A percentile compares a stretch with the other conserved stretches of the same genome.
These are phyloP conservation scores for Camponotus vicinus DNA, from an alignment of 1,140 invertebrate species.

Conservation along the genomic window DNA sequence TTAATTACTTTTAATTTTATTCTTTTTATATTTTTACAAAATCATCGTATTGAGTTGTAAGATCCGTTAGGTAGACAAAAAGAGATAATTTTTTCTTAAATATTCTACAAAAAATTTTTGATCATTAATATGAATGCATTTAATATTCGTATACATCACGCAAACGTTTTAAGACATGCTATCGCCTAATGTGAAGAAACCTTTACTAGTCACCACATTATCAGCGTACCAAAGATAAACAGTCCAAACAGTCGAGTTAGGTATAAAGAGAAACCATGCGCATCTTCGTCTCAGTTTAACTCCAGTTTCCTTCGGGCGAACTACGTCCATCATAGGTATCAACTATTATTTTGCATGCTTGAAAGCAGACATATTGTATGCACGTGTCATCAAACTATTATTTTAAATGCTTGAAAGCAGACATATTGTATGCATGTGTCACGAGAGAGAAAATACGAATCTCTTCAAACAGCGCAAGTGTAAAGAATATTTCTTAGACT, in stretches of 20 bases:
- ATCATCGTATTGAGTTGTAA: too few relatives aligned
- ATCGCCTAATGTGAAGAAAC: conserved; percentile 19
- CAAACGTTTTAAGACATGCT: too few relatives aligned
- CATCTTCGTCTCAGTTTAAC: conserved; percentile 24
- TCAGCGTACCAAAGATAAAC: conserved; percentile 40
- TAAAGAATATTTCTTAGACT: background rate
- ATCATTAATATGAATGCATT: background rate
- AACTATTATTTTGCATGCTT: background rate
- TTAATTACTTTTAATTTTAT: too few relatives aligned
- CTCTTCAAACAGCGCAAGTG: background rate
- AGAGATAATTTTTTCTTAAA: background rate
- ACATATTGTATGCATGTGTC: background rate
- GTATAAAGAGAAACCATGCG: conserved; percentile 33
- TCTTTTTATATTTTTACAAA: background rate
- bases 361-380: background rate
- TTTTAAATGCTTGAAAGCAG: background rate
- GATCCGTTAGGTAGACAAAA: background rate
- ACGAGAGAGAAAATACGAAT: background rate
- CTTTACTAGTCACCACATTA: conserved; percentile 22
- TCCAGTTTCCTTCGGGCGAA: background rate
- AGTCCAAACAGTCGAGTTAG: conserved; percentile 24
- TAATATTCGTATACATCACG: background rate
- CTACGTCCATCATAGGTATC: background rate
- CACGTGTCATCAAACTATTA: background rate
- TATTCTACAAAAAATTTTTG: background rate